phyloP scores from a whole-genome alignment of 2,113 vertebrate species.

The Daboia siamensis region DNA sequence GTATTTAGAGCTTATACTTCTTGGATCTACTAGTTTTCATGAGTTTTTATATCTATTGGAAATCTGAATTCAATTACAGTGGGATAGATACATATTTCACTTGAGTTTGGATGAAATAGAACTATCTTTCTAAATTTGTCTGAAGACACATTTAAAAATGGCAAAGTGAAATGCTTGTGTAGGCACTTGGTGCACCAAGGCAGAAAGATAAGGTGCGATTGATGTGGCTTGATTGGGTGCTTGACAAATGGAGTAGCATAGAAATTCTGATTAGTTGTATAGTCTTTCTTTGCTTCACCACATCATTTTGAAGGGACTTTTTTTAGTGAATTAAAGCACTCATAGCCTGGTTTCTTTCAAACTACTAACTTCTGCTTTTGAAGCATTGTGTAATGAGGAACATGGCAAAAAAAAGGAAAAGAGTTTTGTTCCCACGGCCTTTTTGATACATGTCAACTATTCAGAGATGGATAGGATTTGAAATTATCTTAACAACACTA shows the following conservation, averaged over 20 bases:
- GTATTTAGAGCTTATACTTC: neutral
- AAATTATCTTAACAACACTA: neutral
- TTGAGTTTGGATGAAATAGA: neutral
- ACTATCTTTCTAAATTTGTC: neutral
- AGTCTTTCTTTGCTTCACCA: neutral
- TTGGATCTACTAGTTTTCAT: neutral
- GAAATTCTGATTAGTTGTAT: neutral
- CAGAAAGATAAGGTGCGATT: neutral
- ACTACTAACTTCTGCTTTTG: neutral
- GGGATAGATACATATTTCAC: neutral
- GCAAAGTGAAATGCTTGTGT: neutral
- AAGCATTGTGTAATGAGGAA: neutral
- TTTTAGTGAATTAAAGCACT: neutral
- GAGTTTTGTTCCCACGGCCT: neutral
- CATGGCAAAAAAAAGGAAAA: neutral
- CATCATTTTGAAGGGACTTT: neutral
- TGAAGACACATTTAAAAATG: neutral
- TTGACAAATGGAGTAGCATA: neutral
- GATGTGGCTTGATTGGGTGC: neutral
- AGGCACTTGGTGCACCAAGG: neutral
- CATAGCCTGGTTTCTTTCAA: neutral
- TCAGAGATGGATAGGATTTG: neutral
- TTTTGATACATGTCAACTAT: neutral
- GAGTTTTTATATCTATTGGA: conserved; percentile 1
- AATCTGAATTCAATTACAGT: neutral